Conservation (phyloP, 2,113 vertebrate genomes). For the Syngnathus typhle region DNA sequence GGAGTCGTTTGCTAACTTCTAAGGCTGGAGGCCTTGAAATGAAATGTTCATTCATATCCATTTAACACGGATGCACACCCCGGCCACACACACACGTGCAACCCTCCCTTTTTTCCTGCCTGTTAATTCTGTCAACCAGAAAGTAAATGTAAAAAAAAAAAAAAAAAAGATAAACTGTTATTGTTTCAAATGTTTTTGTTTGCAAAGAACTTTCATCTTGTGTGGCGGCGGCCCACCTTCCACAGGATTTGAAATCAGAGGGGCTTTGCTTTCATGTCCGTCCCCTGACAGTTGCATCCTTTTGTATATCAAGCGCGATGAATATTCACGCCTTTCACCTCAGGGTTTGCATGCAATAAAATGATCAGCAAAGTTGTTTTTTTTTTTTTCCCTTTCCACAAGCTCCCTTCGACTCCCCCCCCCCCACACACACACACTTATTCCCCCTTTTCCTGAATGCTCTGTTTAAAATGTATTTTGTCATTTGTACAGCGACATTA, state of each 20-base stretch:
- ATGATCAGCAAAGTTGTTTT: constrained; percentile 69
- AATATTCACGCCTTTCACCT: constrained; percentile 76
- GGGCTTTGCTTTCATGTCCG: constrained; percentile 73
- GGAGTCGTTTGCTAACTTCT: constrained; percentile 62
- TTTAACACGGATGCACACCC: constrained; percentile 47
- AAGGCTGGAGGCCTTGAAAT: constrained; percentile 57
- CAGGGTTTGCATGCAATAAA: constrained; percentile 68
- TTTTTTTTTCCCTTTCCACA: constrained; percentile 10
- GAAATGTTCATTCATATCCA: constrained; percentile 64
- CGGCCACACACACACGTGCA: constrained; percentile 41
- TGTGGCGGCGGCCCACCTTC: constrained; percentile 72
- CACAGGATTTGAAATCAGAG: constrained; percentile 68
- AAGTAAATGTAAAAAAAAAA: constrained; percentile 61
- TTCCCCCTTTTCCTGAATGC: constrained; percentile 43
- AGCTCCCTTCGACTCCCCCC: constrained; percentile 10
- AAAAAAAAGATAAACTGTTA: constrained; percentile 71
- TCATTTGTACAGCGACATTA: constrained; percentile 53
- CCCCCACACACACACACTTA: not conserved
- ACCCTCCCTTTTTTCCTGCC: constrained; percentile 32
- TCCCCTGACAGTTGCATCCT: constrained; percentile 69
- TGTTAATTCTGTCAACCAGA: constrained; percentile 55
- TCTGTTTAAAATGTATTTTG: constrained; percentile 51
- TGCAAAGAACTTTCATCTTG: constrained; percentile 77
- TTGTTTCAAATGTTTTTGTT: constrained; percentile 79
- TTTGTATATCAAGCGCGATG: constrained; percentile 72